Evolutionary conservation across 1,140 invertebrate species (phyloP).

Genomic region (Glossosoma conforme): DNA sequence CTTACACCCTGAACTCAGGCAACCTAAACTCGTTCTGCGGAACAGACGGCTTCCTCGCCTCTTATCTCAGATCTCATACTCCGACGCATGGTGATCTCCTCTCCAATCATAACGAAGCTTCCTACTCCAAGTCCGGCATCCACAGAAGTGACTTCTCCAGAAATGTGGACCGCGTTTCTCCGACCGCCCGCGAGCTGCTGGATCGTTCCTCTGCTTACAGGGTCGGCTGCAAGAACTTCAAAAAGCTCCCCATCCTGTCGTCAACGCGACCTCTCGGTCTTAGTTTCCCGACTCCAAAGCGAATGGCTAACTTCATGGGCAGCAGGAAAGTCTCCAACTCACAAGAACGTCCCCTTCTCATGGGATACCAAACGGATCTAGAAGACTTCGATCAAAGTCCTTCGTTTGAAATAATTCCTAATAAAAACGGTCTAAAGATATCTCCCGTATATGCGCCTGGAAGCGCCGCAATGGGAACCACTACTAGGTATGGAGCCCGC

Average conservation of each 20-base stretch:
- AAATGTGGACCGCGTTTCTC: conserved; percentile 11
- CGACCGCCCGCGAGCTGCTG: conserved; percentile 12
- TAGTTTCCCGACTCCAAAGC: conserved; percentile 28
- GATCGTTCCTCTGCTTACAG: conserved; percentile 17
- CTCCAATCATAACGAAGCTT: conserved; percentile 4
- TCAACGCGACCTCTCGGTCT: conserved; percentile 24
- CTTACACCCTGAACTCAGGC: conserved; percentile 27
- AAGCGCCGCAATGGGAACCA: not conserved
- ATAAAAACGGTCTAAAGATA: conserved; percentile 30
- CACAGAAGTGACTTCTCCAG: conserved; percentile 9
- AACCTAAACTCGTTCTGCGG: conserved; percentile 25
- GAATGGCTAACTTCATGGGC: conserved; percentile 27
- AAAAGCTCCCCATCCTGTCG: conserved; percentile 27
- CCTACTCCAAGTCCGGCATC: conserved; percentile 1
- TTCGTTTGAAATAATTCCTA: conserved; percentile 29
- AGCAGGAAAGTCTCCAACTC: conserved; percentile 28
- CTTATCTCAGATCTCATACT: conserved; percentile 18
- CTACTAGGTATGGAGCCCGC: conserved; percentile 17
- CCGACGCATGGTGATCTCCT: conserved; percentile 10
- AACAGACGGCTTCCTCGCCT: conserved; percentile 17
- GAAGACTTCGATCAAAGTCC: conserved; percentile 26
- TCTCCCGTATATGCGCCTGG: conserved; percentile 21
- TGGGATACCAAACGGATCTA: conserved; percentile 25
- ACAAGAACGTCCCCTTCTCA: conserved; percentile 28
- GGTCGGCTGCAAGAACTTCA: conserved; percentile 16